Percentiles rank a stretch among this genome's conserved stretches.
Conservation (phyloP, 2,113 vertebrate genomes). For the Thamnophis sirtalis region DNA sequence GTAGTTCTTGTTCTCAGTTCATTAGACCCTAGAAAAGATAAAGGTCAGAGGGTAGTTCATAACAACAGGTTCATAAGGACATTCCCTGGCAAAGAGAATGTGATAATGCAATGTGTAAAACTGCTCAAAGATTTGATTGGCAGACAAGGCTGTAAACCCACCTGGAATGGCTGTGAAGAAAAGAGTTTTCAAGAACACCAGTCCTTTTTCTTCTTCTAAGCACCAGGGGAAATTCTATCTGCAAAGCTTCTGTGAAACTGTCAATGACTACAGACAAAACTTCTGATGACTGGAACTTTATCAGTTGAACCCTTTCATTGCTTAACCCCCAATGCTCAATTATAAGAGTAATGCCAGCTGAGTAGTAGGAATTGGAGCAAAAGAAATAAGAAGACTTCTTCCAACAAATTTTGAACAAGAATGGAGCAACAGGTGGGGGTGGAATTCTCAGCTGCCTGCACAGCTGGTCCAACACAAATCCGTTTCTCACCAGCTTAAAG, state of each 20-base stretch:
- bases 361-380: not conserved
- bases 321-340: not conserved
- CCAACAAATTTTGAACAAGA: not conserved
- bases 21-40: not conserved
- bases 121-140: constrained; percentile 11
- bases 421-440: not conserved
- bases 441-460: not conserved
- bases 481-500: not conserved
- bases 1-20: not conserved
- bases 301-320: constrained; percentile 25
- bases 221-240: constrained; percentile 14
- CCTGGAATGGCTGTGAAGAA: constrained; percentile 7
- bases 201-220: constrained; percentile 6
- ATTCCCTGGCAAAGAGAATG: not conserved
- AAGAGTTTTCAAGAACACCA: constrained; percentile 3
- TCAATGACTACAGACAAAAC: not conserved
- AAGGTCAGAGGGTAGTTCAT: not conserved
- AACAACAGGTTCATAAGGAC: not conserved
- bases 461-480: not conserved
- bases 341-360: not conserved
- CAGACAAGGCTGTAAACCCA: constrained; percentile 11
- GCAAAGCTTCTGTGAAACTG: constrained; percentile 1
- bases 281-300: constrained; percentile 12
- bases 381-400: not conserved
- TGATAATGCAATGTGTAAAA: fast-evolving